Conservation (phyloP, 2,888 invertebrate species). For the Spicauda simplicius region DNA sequence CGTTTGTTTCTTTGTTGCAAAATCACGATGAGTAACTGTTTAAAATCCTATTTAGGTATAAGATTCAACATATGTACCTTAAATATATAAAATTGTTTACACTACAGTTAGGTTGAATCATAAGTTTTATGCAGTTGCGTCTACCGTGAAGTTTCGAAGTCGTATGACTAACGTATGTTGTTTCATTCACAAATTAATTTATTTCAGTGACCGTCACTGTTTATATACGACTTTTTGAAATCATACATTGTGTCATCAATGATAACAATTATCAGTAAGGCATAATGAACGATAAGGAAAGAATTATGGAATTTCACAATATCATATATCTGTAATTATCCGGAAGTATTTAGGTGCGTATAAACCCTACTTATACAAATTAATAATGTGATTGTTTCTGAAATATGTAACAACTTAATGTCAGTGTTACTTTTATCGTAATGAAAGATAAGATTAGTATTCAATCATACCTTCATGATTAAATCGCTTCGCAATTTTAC, state of each 20-base stretch:
- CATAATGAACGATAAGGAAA: conserved; percentile 27
- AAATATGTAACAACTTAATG: neutral
- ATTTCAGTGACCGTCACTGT: conserved; percentile 48
- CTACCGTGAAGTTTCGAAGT: conserved; percentile 51
- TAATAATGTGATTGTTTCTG: neutral
- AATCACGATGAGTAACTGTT: conserved; percentile 23
- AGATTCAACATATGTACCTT: neutral
- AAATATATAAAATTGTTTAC: neutral
- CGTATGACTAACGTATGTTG: conserved; percentile 64
- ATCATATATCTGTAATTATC: neutral
- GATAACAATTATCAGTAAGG: conserved; percentile 47
- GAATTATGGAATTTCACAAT: conserved; percentile 11
- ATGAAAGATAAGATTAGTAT: neutral
- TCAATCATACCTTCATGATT: neutral
- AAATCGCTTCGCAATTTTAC: too few relatives aligned
- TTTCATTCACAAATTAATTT: conserved; percentile 69
- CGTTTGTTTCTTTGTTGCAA: conserved; percentile 18
- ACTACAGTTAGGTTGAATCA: conserved; percentile 55
- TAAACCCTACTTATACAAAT: neutral
- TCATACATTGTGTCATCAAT: conserved; percentile 47
- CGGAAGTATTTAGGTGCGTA: neutral
- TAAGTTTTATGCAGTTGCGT: conserved; percentile 45
- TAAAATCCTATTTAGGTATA: conserved; percentile 27
- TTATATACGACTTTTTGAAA: conserved; percentile 46
- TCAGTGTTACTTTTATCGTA: neutral